A percentile compares a stretch with the other conserved stretches of the same genome.
Conservation (phyloP, 2,888 invertebrate species). For the Drosophila setosimentum region DNA sequence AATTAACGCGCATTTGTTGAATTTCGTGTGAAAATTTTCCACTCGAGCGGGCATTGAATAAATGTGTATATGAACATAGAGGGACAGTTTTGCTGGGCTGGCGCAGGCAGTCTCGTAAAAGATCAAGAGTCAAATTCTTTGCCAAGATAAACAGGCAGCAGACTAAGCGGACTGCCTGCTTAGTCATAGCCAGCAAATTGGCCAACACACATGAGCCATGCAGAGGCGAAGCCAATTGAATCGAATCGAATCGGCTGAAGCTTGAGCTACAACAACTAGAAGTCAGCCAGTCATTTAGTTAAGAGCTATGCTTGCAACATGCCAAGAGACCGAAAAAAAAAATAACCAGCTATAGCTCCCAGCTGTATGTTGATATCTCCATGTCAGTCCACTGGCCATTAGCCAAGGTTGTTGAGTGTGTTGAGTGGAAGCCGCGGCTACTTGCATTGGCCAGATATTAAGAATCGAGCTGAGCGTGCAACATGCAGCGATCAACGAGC, state of each 20-base stretch:
- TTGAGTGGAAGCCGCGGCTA: slow-evolving; percentile 55
- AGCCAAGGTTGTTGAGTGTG: slow-evolving; percentile 70
- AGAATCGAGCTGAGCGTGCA: slow-evolving; percentile 57
- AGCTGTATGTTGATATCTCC: slow-evolving; percentile 63
- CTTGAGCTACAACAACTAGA: slow-evolving; percentile 37
- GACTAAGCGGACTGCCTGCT: slow-evolving; percentile 33
- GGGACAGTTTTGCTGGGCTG: slow-evolving; percentile 30
- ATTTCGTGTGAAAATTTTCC: slow-evolving; percentile 77
- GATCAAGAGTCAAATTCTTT: slow-evolving; percentile 77
- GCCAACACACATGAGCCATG: slow-evolving; percentile 51
- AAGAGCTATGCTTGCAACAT: slow-evolving; percentile 63
- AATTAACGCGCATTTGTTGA: slow-evolving; percentile 73
- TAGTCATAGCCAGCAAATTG: slow-evolving; percentile 66
- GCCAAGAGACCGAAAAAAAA: slow-evolving; percentile 19
- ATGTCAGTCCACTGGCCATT: slow-evolving; percentile 76
- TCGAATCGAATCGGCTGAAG: slow-evolving; percentile 37
- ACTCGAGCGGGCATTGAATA: slow-evolving; percentile 25
- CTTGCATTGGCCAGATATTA: slow-evolving; percentile 76
- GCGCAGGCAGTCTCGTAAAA: slow-evolving; percentile 30
- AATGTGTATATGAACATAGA: neutral
- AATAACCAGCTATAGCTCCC: slow-evolving; percentile 19
- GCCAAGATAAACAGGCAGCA: slow-evolving; percentile 63
- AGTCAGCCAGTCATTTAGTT: slow-evolving; percentile 69
- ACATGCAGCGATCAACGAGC: slow-evolving; percentile 14
- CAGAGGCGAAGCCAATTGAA: slow-evolving; percentile 20